Evolutionary conservation across 2,113 vertebrate species (phyloP), one percentile per base, ranked within the genome.

Genomic region (Siniperca knerii): DNA sequence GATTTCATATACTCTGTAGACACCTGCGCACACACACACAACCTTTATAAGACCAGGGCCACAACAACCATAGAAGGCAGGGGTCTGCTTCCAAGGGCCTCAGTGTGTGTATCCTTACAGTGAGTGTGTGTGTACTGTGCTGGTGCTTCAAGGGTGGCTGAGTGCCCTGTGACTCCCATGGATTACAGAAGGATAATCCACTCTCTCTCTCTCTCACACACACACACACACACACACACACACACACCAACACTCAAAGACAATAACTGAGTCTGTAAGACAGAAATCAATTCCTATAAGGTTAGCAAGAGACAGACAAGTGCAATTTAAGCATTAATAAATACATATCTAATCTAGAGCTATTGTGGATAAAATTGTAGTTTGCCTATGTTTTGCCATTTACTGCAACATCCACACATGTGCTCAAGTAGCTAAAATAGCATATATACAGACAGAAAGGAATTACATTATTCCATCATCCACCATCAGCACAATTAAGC

Each of bases 21-120:
- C 33, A 86, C 75, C 71, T 35, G 37, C 76, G 70, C 72, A 33
- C 75, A 67, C 48, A 64, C 77, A 64, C 84, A 79, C 80, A 87
- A 62, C 60, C 77, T 77, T 57, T 42, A 65, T 58, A 82, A 81
- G 74, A 58, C 66, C 40, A 55, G 77, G 83, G 46, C 82, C 84
- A 82, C 42, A 75, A 81, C 66, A 83, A 37, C 94, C 92, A 94
- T 93, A 95, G 91, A 95, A 93, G 95, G 95, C 81, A 88, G 85
- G 88, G 85, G 88, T 90, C 92, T 85, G 68, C 61, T 65, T 54
- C 74, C 72, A 77, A 52, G 52, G 87, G 81, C 75, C 79, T 65
- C 44, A n/a, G 68, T 73, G 62, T 75, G 11, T 79, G 11, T 82
- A 33, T 84, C 69, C 81, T 60, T 57, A 69, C 54, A 72, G 64